Percentiles rank a stretch among this genome's conserved stretches.
phyloP scores from a whole-genome alignment of 1,140 invertebrate genomes.

The Lethrus apterus region DNA sequence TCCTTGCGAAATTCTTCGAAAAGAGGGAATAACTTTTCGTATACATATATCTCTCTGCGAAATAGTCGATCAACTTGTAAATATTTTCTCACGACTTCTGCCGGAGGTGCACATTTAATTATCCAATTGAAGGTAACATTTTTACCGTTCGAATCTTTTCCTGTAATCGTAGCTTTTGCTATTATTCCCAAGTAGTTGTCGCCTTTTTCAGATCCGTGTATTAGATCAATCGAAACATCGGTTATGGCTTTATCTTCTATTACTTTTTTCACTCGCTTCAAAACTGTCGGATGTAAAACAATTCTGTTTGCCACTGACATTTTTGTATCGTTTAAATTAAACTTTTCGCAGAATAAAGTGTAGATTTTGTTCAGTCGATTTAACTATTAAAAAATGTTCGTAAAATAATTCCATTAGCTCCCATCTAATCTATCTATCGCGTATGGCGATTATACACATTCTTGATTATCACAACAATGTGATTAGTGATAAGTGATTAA shows the following conservation, averaged over 20 bases:
- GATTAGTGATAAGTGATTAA: too few relatives aligned
- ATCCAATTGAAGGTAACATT: conserved; percentile 3
- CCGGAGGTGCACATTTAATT: neutral
- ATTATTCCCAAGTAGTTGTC: neutral
- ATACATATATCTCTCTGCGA: conserved; percentile 8
- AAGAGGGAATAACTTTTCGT: conserved; percentile 2
- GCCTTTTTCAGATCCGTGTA: neutral
- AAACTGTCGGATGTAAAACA: neutral
- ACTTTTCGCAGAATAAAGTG: too few relatives aligned
- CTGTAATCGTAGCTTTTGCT: neutral
- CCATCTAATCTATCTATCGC: too few relatives aligned
- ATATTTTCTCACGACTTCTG: conserved; percentile 8
- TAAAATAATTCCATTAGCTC: too few relatives aligned
- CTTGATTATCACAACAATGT: too few relatives aligned
- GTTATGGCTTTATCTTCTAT: neutral
- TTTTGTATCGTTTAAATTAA: too few relatives aligned
- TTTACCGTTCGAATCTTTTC: conserved; percentile 2
- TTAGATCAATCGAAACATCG: neutral
- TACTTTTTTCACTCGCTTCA: neutral
- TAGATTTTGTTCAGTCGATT: too few relatives aligned
- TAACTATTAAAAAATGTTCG: too few relatives aligned
- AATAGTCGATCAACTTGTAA: conserved; percentile 9
- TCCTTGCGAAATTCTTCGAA: neutral
- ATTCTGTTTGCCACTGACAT: neutral
- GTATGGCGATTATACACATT: too few relatives aligned